A percentile compares a stretch with the other conserved stretches of the same genome.
Evolutionary conservation across 1,140 invertebrate species (phyloP).

Genomic region (Bombus waltoni): DNA sequence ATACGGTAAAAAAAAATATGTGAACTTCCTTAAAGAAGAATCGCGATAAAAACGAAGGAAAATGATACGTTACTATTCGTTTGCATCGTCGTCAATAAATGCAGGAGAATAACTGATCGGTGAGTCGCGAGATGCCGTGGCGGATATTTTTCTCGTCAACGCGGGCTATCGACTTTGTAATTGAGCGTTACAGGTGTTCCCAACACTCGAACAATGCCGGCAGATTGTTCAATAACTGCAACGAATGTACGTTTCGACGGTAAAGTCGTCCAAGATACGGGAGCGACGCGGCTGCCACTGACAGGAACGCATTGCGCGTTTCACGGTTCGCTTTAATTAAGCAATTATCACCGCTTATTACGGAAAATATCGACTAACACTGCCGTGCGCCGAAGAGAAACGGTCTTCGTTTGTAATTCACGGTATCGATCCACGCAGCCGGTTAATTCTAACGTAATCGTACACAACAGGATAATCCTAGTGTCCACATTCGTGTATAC

Average conservation of each 20-base stretch:
- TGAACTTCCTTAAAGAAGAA: no score
- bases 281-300: constrained; percentile 71
- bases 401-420: constrained; percentile 53
- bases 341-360: constrained; percentile 76
- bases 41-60: no score
- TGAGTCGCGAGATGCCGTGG: constrained; percentile 14
- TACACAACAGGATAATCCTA: neutral
- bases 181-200: constrained; percentile 75
- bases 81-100: constrained; percentile 25
- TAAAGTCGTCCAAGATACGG: constrained; percentile 72
- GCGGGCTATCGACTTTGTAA: constrained; percentile 66
- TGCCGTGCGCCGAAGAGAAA: constrained; percentile 38
- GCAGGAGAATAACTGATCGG: constrained; percentile 49
- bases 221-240: constrained; percentile 76
- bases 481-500: neutral
- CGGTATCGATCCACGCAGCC: constrained; percentile 26
- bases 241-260: constrained; percentile 73
- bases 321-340: constrained; percentile 76
- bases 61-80: no score
- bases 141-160: constrained; percentile 56
- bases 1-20: no score
- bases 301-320: constrained; percentile 77
- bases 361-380: constrained; percentile 59
- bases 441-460: constrained; percentile 2
- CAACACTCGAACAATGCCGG: constrained; percentile 62